phyloP scores from a whole-genome alignment of 2,888 invertebrate genomes.

The Adelphocoris suturalis region DNA sequence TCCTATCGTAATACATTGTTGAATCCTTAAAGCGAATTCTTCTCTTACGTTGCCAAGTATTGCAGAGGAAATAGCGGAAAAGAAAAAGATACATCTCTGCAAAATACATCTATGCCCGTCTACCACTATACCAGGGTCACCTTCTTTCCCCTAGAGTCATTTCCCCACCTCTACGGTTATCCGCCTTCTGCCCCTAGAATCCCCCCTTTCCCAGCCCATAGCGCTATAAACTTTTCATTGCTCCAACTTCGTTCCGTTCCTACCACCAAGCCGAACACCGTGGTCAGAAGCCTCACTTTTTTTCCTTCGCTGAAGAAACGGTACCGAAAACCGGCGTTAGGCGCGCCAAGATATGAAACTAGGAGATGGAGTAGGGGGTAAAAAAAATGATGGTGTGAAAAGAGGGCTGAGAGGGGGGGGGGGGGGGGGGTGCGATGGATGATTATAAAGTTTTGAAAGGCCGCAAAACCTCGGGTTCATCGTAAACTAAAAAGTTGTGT shows the following conservation, averaged over 20 bases:
- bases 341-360: not conserved
- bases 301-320: not conserved
- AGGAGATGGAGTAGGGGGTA: not conserved
- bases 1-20: too few species aligned
- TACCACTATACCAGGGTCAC: too few species aligned
- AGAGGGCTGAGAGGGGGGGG: too few species aligned
- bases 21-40: too few species aligned
- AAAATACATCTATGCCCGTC: too few species aligned
- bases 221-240: not conserved
- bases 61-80: too few species aligned
- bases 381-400: too few species aligned
- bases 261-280: not conserved
- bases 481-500: not conserved
- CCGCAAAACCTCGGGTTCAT: not conserved
- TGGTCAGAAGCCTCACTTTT: not conserved
- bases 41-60: too few species aligned
- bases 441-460: not conserved
- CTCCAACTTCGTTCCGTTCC: not conserved
- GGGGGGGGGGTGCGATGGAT: not conserved
- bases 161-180: too few species aligned
- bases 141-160: too few species aligned
- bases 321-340: not conserved
- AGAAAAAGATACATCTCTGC: too few species aligned
- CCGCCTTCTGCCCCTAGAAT: not conserved
- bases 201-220: not conserved